phyloP scores from a whole-genome alignment of 2,797 vertebrate genomes.

The Chaenodraco wilsoni region DNA sequence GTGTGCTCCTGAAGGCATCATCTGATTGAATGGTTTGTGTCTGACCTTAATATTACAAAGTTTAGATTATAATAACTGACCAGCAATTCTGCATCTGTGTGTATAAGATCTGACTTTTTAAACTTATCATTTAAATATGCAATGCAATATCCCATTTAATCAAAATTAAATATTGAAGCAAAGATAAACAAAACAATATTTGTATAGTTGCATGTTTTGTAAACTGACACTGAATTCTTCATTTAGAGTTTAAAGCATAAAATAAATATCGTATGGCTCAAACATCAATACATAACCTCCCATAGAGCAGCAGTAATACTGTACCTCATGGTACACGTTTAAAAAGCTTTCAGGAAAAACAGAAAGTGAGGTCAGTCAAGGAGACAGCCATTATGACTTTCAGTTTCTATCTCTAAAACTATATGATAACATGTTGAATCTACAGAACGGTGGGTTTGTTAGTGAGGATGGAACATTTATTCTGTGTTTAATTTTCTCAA shows the following conservation, averaged over 20 bases:
- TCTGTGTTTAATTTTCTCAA: not conserved
- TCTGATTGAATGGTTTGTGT: not conserved
- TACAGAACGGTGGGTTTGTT: not conserved
- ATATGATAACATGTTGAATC: slow-evolving; percentile 12
- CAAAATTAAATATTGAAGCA: slow-evolving; percentile 20
- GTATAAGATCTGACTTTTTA: not conserved
- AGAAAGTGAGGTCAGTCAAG: not conserved
- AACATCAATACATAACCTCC: slow-evolving; percentile 59
- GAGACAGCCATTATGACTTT: not conserved
- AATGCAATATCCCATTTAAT: not conserved
- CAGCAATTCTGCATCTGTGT: not conserved
- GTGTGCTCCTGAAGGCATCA: slow-evolving; percentile 10
- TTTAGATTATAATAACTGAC: not conserved
- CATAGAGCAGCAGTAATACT: slow-evolving; percentile 40
- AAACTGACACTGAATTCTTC: slow-evolving; percentile 28
- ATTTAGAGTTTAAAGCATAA: slow-evolving; percentile 44
- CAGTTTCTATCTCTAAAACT: slow-evolving; percentile 40
- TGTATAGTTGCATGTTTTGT: slow-evolving; percentile 28
- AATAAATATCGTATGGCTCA: slow-evolving; percentile 69
- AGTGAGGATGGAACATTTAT: not conserved
- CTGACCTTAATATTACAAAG: not conserved
- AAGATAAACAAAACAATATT: slow-evolving; percentile 6
- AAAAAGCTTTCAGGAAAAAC: slow-evolving; percentile 34
- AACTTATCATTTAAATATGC: slow-evolving; percentile 1
- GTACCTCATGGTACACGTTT: slow-evolving; percentile 18